Base-by-base conservation (phyloP, 2,797 vertebrate genomes). In the Pseudomugil gertrudae region DNA sequence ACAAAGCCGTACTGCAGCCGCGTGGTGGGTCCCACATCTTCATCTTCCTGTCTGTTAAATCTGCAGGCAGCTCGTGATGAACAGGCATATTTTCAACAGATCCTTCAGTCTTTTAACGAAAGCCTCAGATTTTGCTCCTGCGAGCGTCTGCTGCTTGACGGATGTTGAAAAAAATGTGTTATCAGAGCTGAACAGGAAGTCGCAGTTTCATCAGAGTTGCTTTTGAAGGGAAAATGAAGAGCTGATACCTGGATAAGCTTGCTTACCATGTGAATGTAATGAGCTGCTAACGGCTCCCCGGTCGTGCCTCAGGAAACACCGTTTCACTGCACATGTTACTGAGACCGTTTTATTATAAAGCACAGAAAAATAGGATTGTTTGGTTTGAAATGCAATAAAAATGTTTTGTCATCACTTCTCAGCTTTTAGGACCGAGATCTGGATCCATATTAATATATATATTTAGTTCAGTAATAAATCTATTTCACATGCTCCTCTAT, bases 131-230 rank as follows among this genome's bases (percentile, higher is more conserved):
- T 27, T 32, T 38, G 8, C 27, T 27, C 53, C 36, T 8, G 14
- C 27, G 14, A 32, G 15, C 33, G 48, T 26, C 29, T 47, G 33
- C 40, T 40, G 4, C 35, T 3, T 24, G 33, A 35, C 29, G 26
- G 45, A 0, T 32, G 23, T 57, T 7, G 21, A 11, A 56, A 27
- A 43, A 51, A 55, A 17, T 17, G 17, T 2, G 15, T 19, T 40
- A 36, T 55, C 36, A 19, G 9, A 45, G 4, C 13, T 54, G 4
- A 58, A 64, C 63, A 66, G 68, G 57, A 72, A 52, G 29, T 38
- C 14, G 2, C 30, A 21, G 9, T 24, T 40, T 57, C 58, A 27
- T 6, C n/a, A 21, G 29, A 29, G 35, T 5, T 17, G 23, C 43
- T 17, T 45, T 29, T 21, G 10, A 24, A 2, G 19, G 61, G 50